Evolutionary conservation across 2,113 vertebrate species (phyloP).

Genomic region (Bettongia penicillata): DNA sequence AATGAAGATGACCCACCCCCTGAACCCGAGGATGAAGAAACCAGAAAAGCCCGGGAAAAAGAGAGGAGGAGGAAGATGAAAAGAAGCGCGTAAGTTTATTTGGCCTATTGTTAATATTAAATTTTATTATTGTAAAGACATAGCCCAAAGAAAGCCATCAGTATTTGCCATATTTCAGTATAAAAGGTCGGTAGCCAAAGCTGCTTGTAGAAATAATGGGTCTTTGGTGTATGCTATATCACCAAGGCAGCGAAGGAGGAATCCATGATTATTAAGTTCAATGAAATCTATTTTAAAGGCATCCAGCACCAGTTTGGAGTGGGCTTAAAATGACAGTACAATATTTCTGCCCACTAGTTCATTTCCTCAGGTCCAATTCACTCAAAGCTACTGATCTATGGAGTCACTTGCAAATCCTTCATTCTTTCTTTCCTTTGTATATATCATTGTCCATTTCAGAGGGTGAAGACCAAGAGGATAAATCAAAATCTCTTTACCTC

Average conservation of each 20-base stretch:
- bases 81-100: constrained; percentile 78
- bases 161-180: too few species aligned
- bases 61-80: constrained; percentile 77
- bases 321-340: neutral
- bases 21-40: constrained; percentile 77
- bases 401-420: constrained; percentile 25
- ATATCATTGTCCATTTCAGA: neutral
- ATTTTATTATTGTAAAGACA: neutral
- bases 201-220: neutral
- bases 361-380: neutral
- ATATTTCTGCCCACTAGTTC: neutral
- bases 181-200: constrained; percentile 34
- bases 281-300: constrained; percentile 38
- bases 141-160: neutral
- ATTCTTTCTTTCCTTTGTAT: constrained; percentile 39
- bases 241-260: neutral
- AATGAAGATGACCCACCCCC: constrained; percentile 79
- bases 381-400: neutral
- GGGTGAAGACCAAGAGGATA: constrained; percentile 8
- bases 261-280: neutral
- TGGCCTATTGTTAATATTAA: neutral
- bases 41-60: constrained; percentile 81
- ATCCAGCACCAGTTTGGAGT: neutral
- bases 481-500: neutral
- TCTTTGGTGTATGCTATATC: neutral